Percentiles rank a stretch among this genome's conserved stretches.
These are phyloP conservation scores for Acromyrmex echinatior DNA, from an alignment of 1,140 invertebrate genomes.

Conservation along the genomic window DNA sequence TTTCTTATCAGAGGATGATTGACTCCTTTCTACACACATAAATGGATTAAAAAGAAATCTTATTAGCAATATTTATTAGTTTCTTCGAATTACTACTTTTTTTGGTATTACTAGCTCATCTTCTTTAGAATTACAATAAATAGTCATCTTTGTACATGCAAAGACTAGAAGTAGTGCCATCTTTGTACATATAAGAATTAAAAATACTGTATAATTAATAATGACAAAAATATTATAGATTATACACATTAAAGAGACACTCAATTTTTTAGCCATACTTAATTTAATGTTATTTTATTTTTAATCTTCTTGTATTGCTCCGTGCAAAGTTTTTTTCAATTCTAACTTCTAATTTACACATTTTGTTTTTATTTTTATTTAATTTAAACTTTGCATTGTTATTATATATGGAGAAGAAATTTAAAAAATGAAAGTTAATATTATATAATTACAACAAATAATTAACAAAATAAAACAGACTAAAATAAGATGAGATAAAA, in stretches of 20 bases:
- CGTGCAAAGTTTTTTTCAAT: neutral
- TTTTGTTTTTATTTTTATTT: neutral
- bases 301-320: neutral
- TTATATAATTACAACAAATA: neutral
- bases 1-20: too few species aligned
- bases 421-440: neutral
- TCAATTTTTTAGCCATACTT: constrained; percentile 9
- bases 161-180: constrained; percentile 2
- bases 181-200: constrained; percentile 17
- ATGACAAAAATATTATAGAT: neutral
- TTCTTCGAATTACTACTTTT: neutral
- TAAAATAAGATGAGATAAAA: neutral
- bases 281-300: neutral
- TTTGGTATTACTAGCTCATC: neutral
- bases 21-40: too few species aligned
- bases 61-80: neutral
- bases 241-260: neutral
- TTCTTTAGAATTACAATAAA: too few species aligned
- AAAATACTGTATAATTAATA: neutral
- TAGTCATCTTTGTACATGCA: constrained; percentile 14
- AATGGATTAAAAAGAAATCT: neutral
- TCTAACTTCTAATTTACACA: neutral
- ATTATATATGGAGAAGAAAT: too few species aligned
- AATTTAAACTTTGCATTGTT: neutral
- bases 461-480: neutral